Conservation (phyloP, 2,113 vertebrate genomes). For the Arizona elegans region DNA sequence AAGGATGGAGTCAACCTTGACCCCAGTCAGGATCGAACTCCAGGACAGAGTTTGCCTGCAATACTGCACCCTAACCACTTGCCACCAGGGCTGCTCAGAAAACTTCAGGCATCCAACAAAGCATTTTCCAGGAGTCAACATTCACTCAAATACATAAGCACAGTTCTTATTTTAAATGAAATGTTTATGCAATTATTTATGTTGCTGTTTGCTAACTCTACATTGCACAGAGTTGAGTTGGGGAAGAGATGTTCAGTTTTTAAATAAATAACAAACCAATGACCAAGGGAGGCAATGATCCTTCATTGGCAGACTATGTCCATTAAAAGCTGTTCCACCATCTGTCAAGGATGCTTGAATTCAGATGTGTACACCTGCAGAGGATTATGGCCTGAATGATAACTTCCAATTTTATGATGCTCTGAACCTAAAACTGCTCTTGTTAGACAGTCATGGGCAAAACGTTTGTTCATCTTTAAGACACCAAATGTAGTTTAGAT, state of each 20-base stretch:
- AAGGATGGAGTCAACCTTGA: background rate
- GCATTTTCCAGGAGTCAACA: background rate
- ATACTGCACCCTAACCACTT: background rate
- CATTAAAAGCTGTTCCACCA: background rate
- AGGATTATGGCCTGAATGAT: background rate
- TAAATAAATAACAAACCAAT: background rate
- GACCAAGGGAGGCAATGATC: background rate
- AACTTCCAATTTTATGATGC: background rate
- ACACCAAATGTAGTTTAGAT: no score
- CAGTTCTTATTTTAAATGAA: background rate
- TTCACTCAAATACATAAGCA: background rate
- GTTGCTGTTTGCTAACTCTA: background rate
- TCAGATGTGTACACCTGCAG: background rate
- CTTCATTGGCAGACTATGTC: background rate
- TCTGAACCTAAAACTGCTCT: background rate
- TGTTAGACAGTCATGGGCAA: background rate
- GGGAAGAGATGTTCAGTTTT: background rate
- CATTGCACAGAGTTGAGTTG: background rate
- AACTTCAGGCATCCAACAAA: background rate
- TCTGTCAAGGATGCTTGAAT: background rate
- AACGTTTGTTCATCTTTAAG: background rate
- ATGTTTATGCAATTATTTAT: background rate
- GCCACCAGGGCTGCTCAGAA: background rate
- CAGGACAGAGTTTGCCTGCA: background rate
- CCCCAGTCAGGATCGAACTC: background rate